Evolutionary conservation across 2,797 vertebrate genomes (phyloP), one percentile per base, ranked within the genome.

Genomic region (Sebastes diaconus): DNA sequence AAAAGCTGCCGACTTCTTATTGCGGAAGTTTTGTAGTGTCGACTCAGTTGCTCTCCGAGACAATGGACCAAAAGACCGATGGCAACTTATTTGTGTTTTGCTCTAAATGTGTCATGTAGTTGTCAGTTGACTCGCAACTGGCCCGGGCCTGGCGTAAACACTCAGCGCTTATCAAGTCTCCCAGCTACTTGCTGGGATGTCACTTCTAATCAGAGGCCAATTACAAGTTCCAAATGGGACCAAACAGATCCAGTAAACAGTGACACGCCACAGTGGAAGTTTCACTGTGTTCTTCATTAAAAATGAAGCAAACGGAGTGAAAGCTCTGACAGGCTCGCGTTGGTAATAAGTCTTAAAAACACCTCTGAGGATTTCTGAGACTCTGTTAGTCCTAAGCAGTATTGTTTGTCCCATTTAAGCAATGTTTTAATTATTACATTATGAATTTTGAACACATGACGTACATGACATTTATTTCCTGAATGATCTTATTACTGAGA

Each of bases 191-290:
- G 42, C 67, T 70, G 54, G 76, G 57, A 77, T 84, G 86, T 92
- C 91, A 90, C 73, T 84, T 84, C 57, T 74, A 89, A 92, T 94
- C 85, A 85, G 82, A 73, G 70, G 59, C 76, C 78, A 87, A 89
- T 89, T 89, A 87, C 75, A 39, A 88, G n/a, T 83, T 88, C 80
- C 83, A 90, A 89, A 91, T 68, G 79, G 83, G 85, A 89, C 78
- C 20, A 57, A 91, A 74, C 24, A 8, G 30, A 68, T 58, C 60
- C 61, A 1, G 52, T 7, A 55, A 63, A 75, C 65, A 71, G 10
- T 60, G 72, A 74, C 75, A 42, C 3, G 30, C 50, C 25, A 2
- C 34, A 54, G 55, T 61, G 8, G 1, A 32, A 80, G 58, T 79
- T 79, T 78, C 73, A 80, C 52, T 66, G 60, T 84, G 73, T 75